These are phyloP conservation scores for Maniola hyperantus DNA, from an alignment of 2,888 invertebrate genomes.

Conservation along the genomic window DNA sequence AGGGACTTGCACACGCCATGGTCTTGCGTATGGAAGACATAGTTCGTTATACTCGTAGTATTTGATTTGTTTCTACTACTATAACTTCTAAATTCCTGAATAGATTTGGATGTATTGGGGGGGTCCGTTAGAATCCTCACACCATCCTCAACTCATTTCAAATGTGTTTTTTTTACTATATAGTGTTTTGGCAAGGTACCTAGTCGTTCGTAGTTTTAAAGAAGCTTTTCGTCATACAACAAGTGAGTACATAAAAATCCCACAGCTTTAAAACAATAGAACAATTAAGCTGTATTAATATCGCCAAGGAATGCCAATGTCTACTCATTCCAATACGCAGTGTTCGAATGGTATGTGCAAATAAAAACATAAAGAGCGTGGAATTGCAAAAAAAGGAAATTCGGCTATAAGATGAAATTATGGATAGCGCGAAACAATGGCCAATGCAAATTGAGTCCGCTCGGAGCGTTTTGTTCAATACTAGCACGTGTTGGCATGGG, in stretches of 20 bases:
- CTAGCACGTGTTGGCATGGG: not conserved
- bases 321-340: slow-evolving; percentile 21
- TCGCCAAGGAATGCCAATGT: slow-evolving; percentile 24
- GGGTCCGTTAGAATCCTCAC: too few species aligned
- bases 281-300: slow-evolving; percentile 37
- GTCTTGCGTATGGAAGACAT: too few species aligned
- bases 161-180: too few species aligned
- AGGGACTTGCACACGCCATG: too few species aligned
- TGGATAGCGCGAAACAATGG: slow-evolving; percentile 73
- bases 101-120: too few species aligned
- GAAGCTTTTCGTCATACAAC: slow-evolving; percentile 8
- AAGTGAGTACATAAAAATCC: slow-evolving; percentile 18
- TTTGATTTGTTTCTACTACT: too few species aligned
- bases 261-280: slow-evolving; percentile 30
- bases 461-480: slow-evolving; percentile 53
- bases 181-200: too few species aligned
- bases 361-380: slow-evolving; percentile 51
- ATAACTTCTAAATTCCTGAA: too few species aligned
- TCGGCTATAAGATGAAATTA: slow-evolving; percentile 65
- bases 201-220: too few species aligned
- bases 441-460: slow-evolving; percentile 70
- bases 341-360: slow-evolving; percentile 39
- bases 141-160: too few species aligned
- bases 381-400: slow-evolving; percentile 53
- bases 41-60: too few species aligned